Evolutionary conservation across 2,888 invertebrate species (phyloP).

Genomic region (Limenitis camilla): DNA sequence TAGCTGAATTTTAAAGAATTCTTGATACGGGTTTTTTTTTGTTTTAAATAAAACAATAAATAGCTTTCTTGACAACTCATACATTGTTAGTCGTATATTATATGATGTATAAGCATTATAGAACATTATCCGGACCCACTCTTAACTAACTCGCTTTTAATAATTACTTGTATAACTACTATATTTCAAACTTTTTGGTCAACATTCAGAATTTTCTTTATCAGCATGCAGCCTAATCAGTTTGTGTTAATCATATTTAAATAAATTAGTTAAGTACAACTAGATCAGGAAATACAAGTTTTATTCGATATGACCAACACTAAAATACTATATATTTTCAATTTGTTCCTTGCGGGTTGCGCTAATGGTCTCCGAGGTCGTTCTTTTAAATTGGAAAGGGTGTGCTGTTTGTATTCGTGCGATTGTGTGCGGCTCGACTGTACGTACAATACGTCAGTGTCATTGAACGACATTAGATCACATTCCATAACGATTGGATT

Average conservation of each 20-base stretch:
- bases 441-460: slow-evolving; percentile 1
- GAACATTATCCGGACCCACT: too few relatives aligned
- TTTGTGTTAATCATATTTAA: too few relatives aligned
- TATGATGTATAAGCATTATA: neutral
- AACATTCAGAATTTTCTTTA: too few relatives aligned
- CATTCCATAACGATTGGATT: slow-evolving; percentile 1
- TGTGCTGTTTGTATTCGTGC: slow-evolving; percentile 12
- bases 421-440: neutral
- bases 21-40: too few relatives aligned
- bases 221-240: too few relatives aligned
- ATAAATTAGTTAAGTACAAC: too few relatives aligned
- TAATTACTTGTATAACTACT: too few relatives aligned
- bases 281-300: neutral
- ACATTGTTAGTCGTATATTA: neutral
- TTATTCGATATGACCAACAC: neutral
- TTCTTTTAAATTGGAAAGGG: slow-evolving; percentile 26
- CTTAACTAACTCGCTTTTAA: too few relatives aligned
- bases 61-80: too few relatives aligned
- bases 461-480: slow-evolving; percentile 8
- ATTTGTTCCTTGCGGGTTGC: slow-evolving; percentile 2
- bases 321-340: slow-evolving; percentile 7
- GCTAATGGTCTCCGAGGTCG: slow-evolving; percentile 15
- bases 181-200: too few relatives aligned
- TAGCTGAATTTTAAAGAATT: too few relatives aligned
- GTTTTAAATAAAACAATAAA: neutral